Evolutionary conservation across 2,797 vertebrate genomes (phyloP), one percentile per base, ranked within the genome.

Genomic region (Syngnathus rostellatus): DNA sequence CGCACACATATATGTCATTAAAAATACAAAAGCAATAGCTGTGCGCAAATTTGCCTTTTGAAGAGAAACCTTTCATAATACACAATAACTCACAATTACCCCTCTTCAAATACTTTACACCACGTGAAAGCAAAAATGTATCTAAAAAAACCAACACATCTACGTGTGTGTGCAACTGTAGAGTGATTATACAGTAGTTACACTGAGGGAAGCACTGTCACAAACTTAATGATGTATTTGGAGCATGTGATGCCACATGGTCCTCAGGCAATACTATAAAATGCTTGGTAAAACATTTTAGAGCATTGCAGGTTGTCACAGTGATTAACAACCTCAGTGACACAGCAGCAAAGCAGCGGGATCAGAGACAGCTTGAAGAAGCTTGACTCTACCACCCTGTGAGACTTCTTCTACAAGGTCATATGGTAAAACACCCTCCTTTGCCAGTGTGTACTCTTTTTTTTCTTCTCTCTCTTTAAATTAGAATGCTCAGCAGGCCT

Each of bases 291-390:
- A 85, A 85, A 73, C 78, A 77, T 53, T 85, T 84, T 83, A 84
- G 75, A 83, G 83, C 75, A 81, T 77, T 62, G 43, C 72, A 83
- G 77, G 71, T 70, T 87, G 86, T 82, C 80, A 72, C 69, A 23
- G 71, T 88, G 87, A 88, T 76, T 90, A 88, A 90, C 77, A 82
- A 83, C 80, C 81, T 80, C 70, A 46, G 71, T 72, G 62, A 31
- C 65, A 6, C 73, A 70, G 68, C 68, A 62, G 72, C 72, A 66
- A 73, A 54, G 71, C 71, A 59, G 58, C 1, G 19, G 59, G 58
- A 77, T 76, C 55, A 16, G 62, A 69, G 62, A 45, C 67, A 61
- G 69, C 66, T 66, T 53, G 68, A 58, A 77, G 77, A 72, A 77
- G 72, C 70, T 79, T 65, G 12, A 77, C 80, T 76, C 70, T 17